Evolutionary conservation across 1,140 invertebrate genomes (phyloP), one percentile per base, ranked within the genome.

Genomic region (Eriosoma lanigerum): DNA sequence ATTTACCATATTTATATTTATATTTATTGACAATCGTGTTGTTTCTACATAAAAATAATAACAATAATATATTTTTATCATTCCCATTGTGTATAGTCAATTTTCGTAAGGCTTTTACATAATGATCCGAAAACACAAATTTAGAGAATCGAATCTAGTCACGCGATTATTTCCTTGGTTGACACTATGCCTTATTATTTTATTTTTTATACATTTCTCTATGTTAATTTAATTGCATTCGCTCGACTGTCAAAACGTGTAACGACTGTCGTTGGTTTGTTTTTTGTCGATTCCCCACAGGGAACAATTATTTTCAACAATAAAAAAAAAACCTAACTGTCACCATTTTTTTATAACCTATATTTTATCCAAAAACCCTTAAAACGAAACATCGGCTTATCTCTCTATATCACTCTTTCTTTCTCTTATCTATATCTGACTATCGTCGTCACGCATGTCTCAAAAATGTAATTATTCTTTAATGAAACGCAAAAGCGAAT

Each of bases 171-270:
- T 58, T 58, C 21, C 21, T 58, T n/a, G 21, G 21, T 58, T 13
- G 54, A 58, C 54, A 58, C 54, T 15, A 12, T 15, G 10, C 13
- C 9, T 48, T 48, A 12, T 13, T 48, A 13, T 48, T 13, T 1
- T 48, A 6, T 48, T 48, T 48, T 48, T 56, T 8, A 9, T 56
- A 56, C 52, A 21, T 56, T 56, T 21, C n/a, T 24, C 44, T 21
- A n/a, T 24, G 66, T 68, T 68, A 68, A 26, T 68, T 48, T 68
- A 68, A 68, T 68, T 68, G 66, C 44, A 48, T 64, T 68, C 38
- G 21, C 21, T 4, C 21, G 64, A 46, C 64, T 24, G 64, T 68
- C 64, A 68, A 68, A 68, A 46, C 32, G 24, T 66, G n/a, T n/a
- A 44, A 66, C 38, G 44, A 46, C 21, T 48, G 66, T 68, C 66